Conservation (phyloP, 2,888 invertebrate species). For the Erebia palarica region DNA sequence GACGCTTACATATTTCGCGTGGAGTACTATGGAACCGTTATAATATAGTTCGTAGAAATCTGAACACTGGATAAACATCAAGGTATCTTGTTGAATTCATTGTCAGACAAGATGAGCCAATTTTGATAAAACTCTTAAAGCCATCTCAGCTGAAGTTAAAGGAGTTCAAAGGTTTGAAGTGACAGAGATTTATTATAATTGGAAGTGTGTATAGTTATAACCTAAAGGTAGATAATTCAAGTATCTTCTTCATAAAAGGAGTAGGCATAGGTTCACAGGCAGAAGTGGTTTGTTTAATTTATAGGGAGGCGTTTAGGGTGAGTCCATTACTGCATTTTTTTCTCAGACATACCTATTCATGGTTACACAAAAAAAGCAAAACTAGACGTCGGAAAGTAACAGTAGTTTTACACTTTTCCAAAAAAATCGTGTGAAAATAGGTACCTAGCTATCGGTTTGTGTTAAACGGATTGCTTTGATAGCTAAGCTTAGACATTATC, state of each 20-base stretch:
- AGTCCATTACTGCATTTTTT: slow-evolving; percentile 17
- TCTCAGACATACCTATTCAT: too few relatives aligned
- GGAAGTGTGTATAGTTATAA: slow-evolving; percentile 35
- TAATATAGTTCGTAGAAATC: slow-evolving; percentile 43
- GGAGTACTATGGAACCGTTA: slow-evolving; percentile 41
- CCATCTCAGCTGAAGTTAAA: slow-evolving; percentile 54
- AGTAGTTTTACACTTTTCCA: too few relatives aligned
- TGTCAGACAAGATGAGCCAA: slow-evolving; percentile 66
- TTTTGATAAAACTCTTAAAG: slow-evolving; percentile 56
- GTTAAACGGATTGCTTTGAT: too few relatives aligned
- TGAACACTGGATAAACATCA: slow-evolving; percentile 55
- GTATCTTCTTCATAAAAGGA: not conserved
- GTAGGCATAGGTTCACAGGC: not conserved
- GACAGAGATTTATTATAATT: slow-evolving; percentile 55
- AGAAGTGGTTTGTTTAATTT: slow-evolving; percentile 4
- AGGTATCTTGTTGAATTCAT: slow-evolving; percentile 49
- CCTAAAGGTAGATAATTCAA: slow-evolving; percentile 18
- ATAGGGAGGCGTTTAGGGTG: slow-evolving; percentile 15
- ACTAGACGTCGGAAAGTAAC: not conserved
- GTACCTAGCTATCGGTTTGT: too few relatives aligned
- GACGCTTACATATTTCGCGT: slow-evolving; percentile 19
- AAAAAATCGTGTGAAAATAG: too few relatives aligned
- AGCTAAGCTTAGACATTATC: too few relatives aligned
- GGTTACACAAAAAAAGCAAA: not conserved
- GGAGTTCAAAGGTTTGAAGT: slow-evolving; percentile 62